These are phyloP conservation scores for Agelastica alni DNA, from an alignment of 2,888 invertebrate species.

Conservation along the genomic window DNA sequence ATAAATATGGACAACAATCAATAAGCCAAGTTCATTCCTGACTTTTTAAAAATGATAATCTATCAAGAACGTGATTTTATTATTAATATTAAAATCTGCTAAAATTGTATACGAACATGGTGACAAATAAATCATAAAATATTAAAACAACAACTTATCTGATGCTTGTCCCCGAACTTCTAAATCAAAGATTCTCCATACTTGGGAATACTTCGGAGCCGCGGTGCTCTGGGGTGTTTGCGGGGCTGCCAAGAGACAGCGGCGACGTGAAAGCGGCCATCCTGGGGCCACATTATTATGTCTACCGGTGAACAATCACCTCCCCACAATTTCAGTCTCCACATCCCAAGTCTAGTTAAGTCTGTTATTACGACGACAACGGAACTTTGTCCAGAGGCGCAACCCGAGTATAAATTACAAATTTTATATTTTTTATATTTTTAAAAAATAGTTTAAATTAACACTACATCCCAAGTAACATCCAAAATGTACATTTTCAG, in stretches of 20 bases:
- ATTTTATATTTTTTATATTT: too few relatives aligned
- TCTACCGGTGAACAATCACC: slow-evolving; percentile 41
- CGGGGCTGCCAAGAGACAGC: slow-evolving; percentile 24
- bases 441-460: too few relatives aligned
- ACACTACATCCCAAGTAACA: too few relatives aligned
- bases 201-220: slow-evolving; percentile 1
- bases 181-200: background rate
- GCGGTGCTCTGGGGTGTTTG: background rate
- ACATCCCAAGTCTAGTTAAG: slow-evolving; percentile 48
- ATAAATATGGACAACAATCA: too few relatives aligned
- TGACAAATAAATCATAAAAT: too few relatives aligned
- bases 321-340: slow-evolving; percentile 35
- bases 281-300: slow-evolving; percentile 41
- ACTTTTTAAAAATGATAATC: too few relatives aligned
- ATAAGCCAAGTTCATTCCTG: too few relatives aligned
- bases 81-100: too few relatives aligned
- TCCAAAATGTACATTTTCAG: too few relatives aligned
- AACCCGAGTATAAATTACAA: background rate
- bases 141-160: too few relatives aligned
- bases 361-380: slow-evolving; percentile 32
- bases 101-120: too few relatives aligned
- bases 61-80: too few relatives aligned
- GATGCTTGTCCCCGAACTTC: background rate
- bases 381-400: slow-evolving; percentile 23
- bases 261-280: slow-evolving; percentile 29